Conservation (phyloP, 2,888 invertebrate genomes). For the Chrysolina oricalcia region DNA sequence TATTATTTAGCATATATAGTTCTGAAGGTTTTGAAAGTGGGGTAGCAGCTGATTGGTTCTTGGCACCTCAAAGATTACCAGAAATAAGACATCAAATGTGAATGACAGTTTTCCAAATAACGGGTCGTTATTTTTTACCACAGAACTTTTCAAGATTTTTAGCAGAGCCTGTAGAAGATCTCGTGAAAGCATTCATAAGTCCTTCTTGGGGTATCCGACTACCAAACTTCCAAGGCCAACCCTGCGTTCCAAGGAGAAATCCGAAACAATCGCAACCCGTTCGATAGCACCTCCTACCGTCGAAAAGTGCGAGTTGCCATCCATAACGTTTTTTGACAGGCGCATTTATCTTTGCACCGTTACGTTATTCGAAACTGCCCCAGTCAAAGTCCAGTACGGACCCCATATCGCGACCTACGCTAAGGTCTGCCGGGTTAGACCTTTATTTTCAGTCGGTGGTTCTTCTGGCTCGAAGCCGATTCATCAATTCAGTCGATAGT, state of each 20-base stretch:
- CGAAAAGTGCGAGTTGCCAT: slow-evolving; percentile 6
- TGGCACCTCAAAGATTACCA: too few species aligned
- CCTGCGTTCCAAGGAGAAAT: background rate
- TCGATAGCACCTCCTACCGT: slow-evolving; percentile 5
- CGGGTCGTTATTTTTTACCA: too few species aligned
- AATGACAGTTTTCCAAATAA: too few species aligned
- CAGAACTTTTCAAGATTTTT: too few species aligned
- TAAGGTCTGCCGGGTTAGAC: slow-evolving; percentile 27
- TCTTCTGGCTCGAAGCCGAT: background rate
- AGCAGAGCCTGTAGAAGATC: too few species aligned
- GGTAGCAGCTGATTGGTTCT: too few species aligned
- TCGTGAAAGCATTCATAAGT: too few species aligned
- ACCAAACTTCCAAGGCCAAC: background rate
- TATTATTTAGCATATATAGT: too few species aligned
- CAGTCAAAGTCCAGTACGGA: background rate
- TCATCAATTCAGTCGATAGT: slow-evolving; percentile 23
- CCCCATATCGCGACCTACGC: slow-evolving; percentile 34
- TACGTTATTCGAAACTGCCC: slow-evolving; percentile 31
- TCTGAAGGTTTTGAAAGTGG: too few species aligned
- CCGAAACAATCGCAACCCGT: slow-evolving; percentile 9
- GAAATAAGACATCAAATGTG: too few species aligned
- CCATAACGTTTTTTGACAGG: slow-evolving; percentile 22
- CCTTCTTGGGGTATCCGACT: too few species aligned
- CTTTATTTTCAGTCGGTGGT: slow-evolving; percentile 22
- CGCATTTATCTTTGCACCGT: slow-evolving; percentile 29